phyloP scores from a whole-genome alignment of 2,888 invertebrate genomes.

The Sepioteuthis lessoniana region DNA sequence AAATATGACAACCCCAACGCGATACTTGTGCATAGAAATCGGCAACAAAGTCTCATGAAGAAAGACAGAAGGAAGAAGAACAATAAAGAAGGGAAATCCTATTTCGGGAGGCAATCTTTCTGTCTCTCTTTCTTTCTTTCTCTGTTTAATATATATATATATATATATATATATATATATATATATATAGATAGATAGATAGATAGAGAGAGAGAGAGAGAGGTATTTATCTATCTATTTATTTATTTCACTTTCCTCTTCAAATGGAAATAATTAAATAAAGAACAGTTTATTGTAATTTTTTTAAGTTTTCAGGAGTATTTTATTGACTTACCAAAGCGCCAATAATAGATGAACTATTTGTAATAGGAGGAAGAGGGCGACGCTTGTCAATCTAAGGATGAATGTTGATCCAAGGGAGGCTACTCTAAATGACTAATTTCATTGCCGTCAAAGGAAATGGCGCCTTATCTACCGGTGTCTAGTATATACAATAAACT shows the following conservation, averaged over 20 bases:
- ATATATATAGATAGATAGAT: too few species aligned
- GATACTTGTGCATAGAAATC: neutral
- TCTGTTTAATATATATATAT: too few species aligned
- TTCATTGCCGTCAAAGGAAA: conserved; percentile 25
- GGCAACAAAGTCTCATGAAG: neutral
- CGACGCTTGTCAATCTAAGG: neutral
- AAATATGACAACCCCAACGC: neutral
- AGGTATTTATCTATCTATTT: too few species aligned
- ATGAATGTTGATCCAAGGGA: conserved; percentile 37
- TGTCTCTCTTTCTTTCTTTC: neutral
- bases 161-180: too few species aligned
- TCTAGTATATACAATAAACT: neutral
- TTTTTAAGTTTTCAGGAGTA: neutral
- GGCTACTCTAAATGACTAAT: conserved; percentile 44
- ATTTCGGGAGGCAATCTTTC: neutral
- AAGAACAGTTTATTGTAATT: neutral
- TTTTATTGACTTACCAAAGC: conserved; percentile 12
- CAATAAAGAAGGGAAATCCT: conserved; percentile 10
- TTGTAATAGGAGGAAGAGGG: too few species aligned
- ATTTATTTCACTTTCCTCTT: too few species aligned
- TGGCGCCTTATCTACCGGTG: neutral
- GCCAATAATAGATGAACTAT: neutral
- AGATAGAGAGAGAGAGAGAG: too few species aligned
- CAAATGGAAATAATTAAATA: neutral
- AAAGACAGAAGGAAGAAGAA: conserved; percentile 33